Evolutionary conservation across 2,888 invertebrate species (phyloP), one percentile per base, ranked within the genome.

Genomic region (Pyrrhia umbra): DNA sequence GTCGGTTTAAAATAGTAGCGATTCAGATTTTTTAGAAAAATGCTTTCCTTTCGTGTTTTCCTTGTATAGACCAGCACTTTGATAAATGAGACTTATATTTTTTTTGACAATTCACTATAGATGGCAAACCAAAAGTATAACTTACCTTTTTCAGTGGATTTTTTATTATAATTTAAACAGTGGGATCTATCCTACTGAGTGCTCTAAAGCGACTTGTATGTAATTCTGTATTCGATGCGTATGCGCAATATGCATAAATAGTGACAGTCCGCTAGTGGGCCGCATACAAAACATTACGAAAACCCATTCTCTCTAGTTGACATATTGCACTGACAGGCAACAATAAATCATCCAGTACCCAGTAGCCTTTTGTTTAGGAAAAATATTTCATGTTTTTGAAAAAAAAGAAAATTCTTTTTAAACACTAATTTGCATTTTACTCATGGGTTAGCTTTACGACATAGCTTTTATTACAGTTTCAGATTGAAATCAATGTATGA

Each of bases 251-350:
- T 56, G 57, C 75, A 60, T 80, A 66, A 80, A 60, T 43, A 67
- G 75, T 77, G 77, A 74, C 77, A 73, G 78, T 46, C 16, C 10
- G 8, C 18, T 15, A 15, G 46, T 65, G 74, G 20, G 47, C 27
- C 49, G 77, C 77, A 76, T 72, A 76, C 77, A 64, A 72, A 76
- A 64, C 58, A 64, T 72, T 63, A 64, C 77, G 65, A 72, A 72
- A 72, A 71, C 65, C 70, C 54, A 76, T 71, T 72, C 65, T 58
- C 43, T 52, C 34, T 43, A 43, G 39, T 57, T 63, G 72, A 64
- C 50, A 64, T 51, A 51, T 30, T 39, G 23, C 46, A 47, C 15
- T 57, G 37, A 76, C 71, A 50, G 34, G 16, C 20, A 50, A 39
- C 8, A 54, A 43, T 63, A 69, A 56, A 39, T 43, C 20, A 43